Base-by-base conservation (phyloP, 2,113 vertebrate genomes). In the Colinus virginianus region DNA sequence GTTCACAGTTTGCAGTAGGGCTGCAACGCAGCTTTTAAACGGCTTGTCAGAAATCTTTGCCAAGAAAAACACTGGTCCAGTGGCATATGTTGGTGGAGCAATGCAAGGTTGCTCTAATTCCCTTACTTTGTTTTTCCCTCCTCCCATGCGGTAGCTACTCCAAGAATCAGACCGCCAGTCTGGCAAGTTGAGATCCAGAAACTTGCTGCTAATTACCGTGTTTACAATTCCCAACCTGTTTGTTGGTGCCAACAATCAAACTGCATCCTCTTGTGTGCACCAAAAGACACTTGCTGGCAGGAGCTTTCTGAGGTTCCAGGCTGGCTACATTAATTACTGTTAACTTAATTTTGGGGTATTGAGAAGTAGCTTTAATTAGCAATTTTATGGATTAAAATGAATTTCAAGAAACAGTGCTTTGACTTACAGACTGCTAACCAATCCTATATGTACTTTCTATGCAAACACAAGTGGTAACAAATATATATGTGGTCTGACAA, bases 181-280 rank as follows among this genome's bases (percentile, higher is more conserved):
- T 97, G 97, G 97, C 97, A 97, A 97, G 94, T 95, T 87, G 95
- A 97, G 97, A 96, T 97, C 97, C 97, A 97, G 97, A 97, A 97
- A 97, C 97, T 98, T 97, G 96, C 96, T 96, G 97, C 97, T 98
- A 97, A 98, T 98, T 98, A 97, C 95, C 83, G 94, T 97, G 96
- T 97, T 97, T 98, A 98, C 97, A 98, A 97, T 97, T 97, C 97
- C 97, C 97, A 98, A 95, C 97, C 97, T 97, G 91, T 94, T 96
- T 97, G 95, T 91, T 94, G 97, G 97, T 91, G 97, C 97, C 96
- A 97, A 90, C 96, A 97, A 96, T 97, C 97, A 96, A 97, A 96
- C 96, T 28, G 85, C 95, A 96, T 96, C 96, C 97, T 97, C 97
- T 96, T 36, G 95, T 97, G 97, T 96, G 95, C 94, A 97, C 97